phyloP scores from a whole-genome alignment of 2,888 invertebrate genomes.

The Chrysodeixis includens region DNA sequence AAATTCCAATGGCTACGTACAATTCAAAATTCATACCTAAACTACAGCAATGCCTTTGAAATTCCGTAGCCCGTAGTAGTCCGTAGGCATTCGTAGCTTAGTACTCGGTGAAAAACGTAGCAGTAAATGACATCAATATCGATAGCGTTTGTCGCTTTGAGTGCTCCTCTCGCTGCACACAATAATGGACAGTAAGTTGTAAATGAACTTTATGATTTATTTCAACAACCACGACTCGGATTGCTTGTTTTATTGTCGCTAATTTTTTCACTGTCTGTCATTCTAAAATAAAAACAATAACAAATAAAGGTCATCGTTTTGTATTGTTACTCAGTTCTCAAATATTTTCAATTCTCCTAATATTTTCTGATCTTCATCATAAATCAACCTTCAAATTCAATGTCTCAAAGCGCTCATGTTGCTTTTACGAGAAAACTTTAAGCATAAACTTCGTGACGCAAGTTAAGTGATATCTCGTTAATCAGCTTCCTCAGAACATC shows the following conservation, averaged over 20 bases:
- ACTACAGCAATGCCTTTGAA: background rate
- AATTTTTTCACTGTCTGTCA: too few species aligned
- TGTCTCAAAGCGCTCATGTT: constrained; percentile 27
- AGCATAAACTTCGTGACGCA: constrained; percentile 40
- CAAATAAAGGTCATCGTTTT: too few species aligned
- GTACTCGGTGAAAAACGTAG: constrained; percentile 2
- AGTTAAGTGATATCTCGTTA: constrained; percentile 45
- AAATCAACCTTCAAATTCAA: background rate
- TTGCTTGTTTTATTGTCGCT: too few species aligned
- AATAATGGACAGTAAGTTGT: background rate
- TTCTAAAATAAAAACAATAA: too few species aligned
- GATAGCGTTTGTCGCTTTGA: constrained; percentile 6
- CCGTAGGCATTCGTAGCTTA: constrained; percentile 9
- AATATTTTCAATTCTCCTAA: background rate
- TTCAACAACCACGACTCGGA: background rate
- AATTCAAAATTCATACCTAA: constrained; percentile 1
- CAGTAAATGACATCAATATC: constrained; percentile 1
- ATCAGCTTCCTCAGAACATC: constrained; percentile 42
- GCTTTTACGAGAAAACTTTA: constrained; percentile 27
- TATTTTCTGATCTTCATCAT: too few species aligned
- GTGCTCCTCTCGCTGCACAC: background rate
- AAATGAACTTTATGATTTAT: background rate
- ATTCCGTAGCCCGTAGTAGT: constrained; percentile 9
- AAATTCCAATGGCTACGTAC: background rate
- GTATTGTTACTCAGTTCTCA: too few species aligned